phyloP scores from a whole-genome alignment of 2,113 vertebrate genomes.

The Oenanthe oenanthe region DNA sequence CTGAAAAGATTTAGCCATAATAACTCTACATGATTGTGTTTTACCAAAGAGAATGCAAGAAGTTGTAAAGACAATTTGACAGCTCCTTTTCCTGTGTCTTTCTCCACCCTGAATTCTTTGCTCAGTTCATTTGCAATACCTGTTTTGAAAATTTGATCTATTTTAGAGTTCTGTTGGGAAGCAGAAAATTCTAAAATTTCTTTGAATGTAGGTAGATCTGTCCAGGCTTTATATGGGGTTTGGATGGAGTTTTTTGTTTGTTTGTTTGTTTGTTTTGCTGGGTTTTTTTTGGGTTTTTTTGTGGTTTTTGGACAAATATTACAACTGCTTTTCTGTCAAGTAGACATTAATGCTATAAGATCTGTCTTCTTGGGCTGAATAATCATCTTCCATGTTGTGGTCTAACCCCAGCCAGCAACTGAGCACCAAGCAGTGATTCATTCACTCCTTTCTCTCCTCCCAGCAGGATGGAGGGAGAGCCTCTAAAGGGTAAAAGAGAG shows the following conservation, averaged over 20 bases:
- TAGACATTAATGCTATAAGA: background rate
- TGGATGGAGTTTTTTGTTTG: background rate
- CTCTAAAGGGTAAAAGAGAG: background rate
- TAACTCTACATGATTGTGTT: background rate
- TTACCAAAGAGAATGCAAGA: background rate
- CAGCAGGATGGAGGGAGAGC: background rate
- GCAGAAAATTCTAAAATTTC: background rate
- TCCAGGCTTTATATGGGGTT: background rate
- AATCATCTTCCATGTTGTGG: rapidly evolving
- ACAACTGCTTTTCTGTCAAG: background rate
- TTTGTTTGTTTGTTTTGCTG: no score
- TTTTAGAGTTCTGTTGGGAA: background rate
- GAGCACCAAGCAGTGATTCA: rapidly evolving
- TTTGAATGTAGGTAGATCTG: background rate
- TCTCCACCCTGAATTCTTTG: background rate
- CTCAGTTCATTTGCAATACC: background rate
- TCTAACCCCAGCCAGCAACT: background rate
- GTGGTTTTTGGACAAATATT: background rate
- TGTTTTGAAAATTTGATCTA: background rate
- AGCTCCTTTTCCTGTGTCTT: background rate
- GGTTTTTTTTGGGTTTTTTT: rapidly evolving
- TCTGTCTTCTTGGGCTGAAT: background rate
- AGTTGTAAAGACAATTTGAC: background rate
- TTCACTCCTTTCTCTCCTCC: rapidly evolving
- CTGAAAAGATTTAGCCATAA: background rate